These are phyloP conservation scores for Pocillopora meandrina DNA, from an alignment of 92 coral and sea anemone genomes.

Conservation along the genomic window DNA sequence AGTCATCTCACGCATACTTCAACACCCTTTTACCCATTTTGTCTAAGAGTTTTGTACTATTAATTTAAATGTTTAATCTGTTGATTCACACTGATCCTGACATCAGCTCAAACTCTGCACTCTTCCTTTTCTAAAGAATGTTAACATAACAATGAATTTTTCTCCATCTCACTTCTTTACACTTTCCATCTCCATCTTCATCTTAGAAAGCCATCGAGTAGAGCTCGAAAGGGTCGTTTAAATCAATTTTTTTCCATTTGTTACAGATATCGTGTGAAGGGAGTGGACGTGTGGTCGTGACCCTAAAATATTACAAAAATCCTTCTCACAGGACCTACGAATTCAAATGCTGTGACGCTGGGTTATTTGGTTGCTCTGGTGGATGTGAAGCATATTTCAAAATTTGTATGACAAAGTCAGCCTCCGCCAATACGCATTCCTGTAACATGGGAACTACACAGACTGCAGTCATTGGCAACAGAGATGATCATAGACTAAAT, in stretches of 20 bases:
- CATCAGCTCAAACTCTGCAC: no score
- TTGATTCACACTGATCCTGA: no score
- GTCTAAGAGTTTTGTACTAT: no score
- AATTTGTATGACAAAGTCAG: conserved; percentile 36
- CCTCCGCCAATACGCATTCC: background rate
- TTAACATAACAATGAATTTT: no score
- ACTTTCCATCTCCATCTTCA: no score
- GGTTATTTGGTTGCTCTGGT: background rate
- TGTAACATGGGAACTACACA: background rate
- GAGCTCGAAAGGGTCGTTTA: background rate
- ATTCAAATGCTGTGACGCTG: conserved; percentile 40
- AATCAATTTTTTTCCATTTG: background rate
- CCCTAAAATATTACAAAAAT: conserved; percentile 43
- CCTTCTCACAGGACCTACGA: background rate
- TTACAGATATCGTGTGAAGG: conserved; percentile 27
- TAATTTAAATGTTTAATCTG: no score
- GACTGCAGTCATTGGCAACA: conserved; percentile 15
- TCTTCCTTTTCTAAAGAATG: no score
- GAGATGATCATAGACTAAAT: background rate
- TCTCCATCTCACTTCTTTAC: no score
- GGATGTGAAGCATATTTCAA: conserved; percentile 51
- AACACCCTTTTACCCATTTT: no score
- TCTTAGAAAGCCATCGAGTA: no score
- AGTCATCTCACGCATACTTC: no score
- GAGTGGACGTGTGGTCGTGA: conserved; percentile 26